Conservation (phyloP, 53 echinoderm and acorn worm genomes). For the Crossaster papposus region DNA sequence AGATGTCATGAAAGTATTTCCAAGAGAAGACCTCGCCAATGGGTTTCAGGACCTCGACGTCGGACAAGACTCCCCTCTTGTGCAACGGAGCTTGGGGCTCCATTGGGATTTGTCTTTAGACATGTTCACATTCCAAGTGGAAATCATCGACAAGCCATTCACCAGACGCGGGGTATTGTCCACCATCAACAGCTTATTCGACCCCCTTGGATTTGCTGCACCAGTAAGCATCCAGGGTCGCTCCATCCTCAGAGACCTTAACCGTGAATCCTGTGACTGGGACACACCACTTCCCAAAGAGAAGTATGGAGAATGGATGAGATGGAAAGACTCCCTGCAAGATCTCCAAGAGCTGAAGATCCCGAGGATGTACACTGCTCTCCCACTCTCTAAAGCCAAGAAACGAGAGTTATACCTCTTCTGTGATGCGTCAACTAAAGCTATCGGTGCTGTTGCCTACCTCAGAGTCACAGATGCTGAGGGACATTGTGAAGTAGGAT, state of each 20-base stretch:
- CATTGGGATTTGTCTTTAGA: slow-evolving; percentile 52
- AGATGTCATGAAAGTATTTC: slow-evolving; percentile 56
- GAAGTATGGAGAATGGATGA: slow-evolving; percentile 31
- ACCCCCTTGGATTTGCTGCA: slow-evolving; percentile 67
- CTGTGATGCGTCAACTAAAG: slow-evolving; percentile 54
- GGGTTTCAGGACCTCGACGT: slow-evolving; percentile 58
- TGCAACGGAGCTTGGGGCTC: slow-evolving; percentile 48
- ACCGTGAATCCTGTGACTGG: slow-evolving; percentile 42
- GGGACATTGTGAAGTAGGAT: slow-evolving; percentile 4
- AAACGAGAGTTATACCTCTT: slow-evolving; percentile 32
- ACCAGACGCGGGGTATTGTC: slow-evolving; percentile 60
- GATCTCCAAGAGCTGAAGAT: slow-evolving; percentile 31
- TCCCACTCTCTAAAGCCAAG: slow-evolving; percentile 29
- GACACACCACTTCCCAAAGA: slow-evolving; percentile 43
- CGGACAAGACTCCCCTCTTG: slow-evolving; percentile 22
- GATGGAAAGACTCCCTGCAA: slow-evolving; percentile 35
- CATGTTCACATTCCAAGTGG: slow-evolving; percentile 43
- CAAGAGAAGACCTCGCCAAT: slow-evolving; percentile 54
- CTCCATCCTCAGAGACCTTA: slow-evolving; percentile 44
- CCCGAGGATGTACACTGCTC: slow-evolving; percentile 32
- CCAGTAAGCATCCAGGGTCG: no score
- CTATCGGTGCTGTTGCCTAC: slow-evolving; percentile 41
- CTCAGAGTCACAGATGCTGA: slow-evolving; percentile 5
- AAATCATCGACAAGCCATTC: no score
- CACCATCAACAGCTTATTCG: slow-evolving; percentile 57